These are phyloP conservation scores for Meiosimyza platycephala DNA, from an alignment of 2,888 invertebrate species.

Conservation along the genomic window DNA sequence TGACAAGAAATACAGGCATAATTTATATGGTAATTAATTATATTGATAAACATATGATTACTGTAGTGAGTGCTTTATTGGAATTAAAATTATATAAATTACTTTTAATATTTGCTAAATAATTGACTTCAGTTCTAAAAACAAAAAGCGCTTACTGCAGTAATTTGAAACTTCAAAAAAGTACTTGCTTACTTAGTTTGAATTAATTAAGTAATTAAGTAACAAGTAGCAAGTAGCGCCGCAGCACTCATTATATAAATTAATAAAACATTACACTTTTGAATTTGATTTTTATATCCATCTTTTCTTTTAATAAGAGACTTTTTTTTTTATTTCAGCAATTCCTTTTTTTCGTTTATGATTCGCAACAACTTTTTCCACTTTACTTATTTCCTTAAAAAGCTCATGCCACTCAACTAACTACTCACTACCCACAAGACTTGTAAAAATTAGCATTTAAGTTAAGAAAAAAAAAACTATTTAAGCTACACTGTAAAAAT, in stretches of 20 bases:
- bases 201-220: slow-evolving; percentile 14
- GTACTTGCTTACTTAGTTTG: slow-evolving; percentile 13
- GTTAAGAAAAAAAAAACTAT: slow-evolving; percentile 51
- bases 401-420: slow-evolving; percentile 13
- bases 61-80: background rate
- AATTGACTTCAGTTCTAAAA: background rate
- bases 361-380: background rate
- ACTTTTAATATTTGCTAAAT: background rate
- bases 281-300: too few relatives aligned
- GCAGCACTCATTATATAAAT: too few relatives aligned
- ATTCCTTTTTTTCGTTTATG: background rate
- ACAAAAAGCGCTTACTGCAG: background rate
- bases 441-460: slow-evolving; percentile 60
- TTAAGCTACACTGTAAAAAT: slow-evolving; percentile 53
- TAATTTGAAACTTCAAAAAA: background rate
- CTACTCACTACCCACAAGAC: slow-evolving; percentile 59
- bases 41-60: background rate
- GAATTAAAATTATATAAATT: background rate
- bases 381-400: background rate
- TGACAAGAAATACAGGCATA: slow-evolving; percentile 16
- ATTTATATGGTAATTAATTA: background rate
- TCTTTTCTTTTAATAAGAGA: too few relatives aligned
- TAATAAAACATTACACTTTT: too few relatives aligned
- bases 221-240: background rate
- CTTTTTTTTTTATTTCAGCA: background rate